These are phyloP conservation scores for Ciconia boyciana DNA, from an alignment of 2,113 vertebrate species.

Conservation along the genomic window DNA sequence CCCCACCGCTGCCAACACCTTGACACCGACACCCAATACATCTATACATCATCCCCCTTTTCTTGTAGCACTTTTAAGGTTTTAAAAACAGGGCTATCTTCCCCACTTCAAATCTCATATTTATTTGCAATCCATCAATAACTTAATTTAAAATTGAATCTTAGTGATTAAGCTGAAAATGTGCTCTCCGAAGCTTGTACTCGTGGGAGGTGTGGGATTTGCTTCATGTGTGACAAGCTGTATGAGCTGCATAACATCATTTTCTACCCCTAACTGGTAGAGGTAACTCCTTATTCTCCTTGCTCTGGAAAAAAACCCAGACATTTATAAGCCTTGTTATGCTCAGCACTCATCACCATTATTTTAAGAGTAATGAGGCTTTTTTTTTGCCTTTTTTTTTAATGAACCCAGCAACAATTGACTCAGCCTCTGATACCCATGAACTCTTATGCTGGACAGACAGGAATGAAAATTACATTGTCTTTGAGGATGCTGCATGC, in stretches of 20 bases:
- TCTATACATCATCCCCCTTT: background rate
- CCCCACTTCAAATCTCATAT: background rate
- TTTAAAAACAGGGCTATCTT: background rate
- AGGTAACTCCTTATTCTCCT: background rate
- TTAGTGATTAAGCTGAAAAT: background rate
- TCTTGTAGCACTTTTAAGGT: background rate
- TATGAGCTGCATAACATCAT: background rate
- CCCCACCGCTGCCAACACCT: background rate
- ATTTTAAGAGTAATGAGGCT: background rate
- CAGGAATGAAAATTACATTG: background rate
- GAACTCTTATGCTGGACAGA: background rate
- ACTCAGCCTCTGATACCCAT: background rate
- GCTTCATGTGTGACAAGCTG: background rate
- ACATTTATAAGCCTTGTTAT: background rate
- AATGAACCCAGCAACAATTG: background rate
- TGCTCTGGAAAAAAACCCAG: background rate
- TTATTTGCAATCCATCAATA: constrained; percentile 9
- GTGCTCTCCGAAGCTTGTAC: background rate
- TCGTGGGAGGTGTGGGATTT: background rate
- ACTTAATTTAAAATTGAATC: background rate
- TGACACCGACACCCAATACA: background rate
- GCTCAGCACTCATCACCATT: background rate
- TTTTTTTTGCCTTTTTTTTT: background rate
- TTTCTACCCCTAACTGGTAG: background rate
- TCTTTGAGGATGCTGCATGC: background rate